Percentiles rank a stretch among this genome's conserved stretches.
Conservation (phyloP, 1,140 invertebrate species). For the Dolichoris vasculosae region DNA sequence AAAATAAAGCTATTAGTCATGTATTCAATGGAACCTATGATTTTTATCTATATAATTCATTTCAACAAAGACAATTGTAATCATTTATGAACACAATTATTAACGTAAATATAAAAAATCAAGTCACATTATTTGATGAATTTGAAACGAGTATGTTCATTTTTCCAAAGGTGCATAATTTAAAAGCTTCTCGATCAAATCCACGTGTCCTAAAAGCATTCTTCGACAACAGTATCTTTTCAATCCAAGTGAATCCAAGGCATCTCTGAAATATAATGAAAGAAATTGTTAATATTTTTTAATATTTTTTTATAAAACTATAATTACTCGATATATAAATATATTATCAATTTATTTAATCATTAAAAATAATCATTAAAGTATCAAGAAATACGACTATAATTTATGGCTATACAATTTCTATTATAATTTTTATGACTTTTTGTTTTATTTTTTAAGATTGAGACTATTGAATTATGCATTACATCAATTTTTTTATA, state of each 20-base stretch:
- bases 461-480: too few species aligned
- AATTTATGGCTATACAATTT: too few species aligned
- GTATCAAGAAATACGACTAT: too few species aligned
- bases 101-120: not conserved
- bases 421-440: too few species aligned
- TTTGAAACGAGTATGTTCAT: conserved; percentile 67
- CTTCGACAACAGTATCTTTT: conserved; percentile 98
- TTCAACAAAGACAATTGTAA: not conserved
- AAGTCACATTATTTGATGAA: not conserved
- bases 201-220: conserved; percentile 99
- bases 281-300: not conserved
- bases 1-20: conserved; percentile 11
- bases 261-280: conserved; percentile 84
- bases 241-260: conserved; percentile 96
- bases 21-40: not conserved
- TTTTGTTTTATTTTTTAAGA: too few species aligned
- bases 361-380: too few species aligned
- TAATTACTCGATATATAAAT: too few species aligned
- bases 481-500: too few species aligned
- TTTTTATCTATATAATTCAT: not conserved
- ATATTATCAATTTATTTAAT: not conserved
- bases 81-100: not conserved
- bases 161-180: conserved; percentile 98
- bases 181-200: conserved; percentile 98
- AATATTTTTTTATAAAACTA: not conserved